Base-by-base conservation (phyloP, 2,888 invertebrate species). In the Drosophila subquinaria region DNA sequence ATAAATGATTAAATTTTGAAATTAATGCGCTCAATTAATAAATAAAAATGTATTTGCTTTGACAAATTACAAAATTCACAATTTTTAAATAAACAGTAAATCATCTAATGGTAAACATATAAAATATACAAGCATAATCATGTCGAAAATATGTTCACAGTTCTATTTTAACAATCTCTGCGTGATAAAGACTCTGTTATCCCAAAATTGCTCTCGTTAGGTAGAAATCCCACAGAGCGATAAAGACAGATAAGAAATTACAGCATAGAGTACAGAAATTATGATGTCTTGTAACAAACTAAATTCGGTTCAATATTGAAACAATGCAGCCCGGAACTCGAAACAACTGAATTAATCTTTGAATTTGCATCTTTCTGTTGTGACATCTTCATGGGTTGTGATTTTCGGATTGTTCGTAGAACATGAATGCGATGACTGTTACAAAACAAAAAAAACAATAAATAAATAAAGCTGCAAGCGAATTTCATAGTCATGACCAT, bases 401-500 rank as follows among this genome's bases (percentile, higher is more conserved):
- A 48, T 42, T 38, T 48, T 20, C 17, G 9, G 4, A 20, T 71
- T 45, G 43, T 40, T 42, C 15, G 52, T 47, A 36, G 35, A 42
- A 30, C 35, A 17, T 56, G 50, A 36, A 20, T 33, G 30, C 40
- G 17, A 40, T 51, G 55, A 59, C 40, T 50, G 17, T 30, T 36
- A 23, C 45, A 23, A 27, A 27, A 27, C n/a, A 45, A 35, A 38
- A 35, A 15, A 23, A 20, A 13, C n/a, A 17, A 13, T 9, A 17
- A 8, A 48, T 43, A 43, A 13, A 69, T 70, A 45, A 36, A 59
- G 33, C 17, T 63, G 38, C 9, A 56, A 36, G 30, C 36, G 45
- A 71, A 59, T 43, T 63, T 68, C 47, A 55, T 15, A 51, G 68
- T 63, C 68, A 67, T 67, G 48, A 30, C 38, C 47, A 73, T 60